Conservation (phyloP, 1,140 invertebrate species). For the Tetragnatha versicolor region DNA sequence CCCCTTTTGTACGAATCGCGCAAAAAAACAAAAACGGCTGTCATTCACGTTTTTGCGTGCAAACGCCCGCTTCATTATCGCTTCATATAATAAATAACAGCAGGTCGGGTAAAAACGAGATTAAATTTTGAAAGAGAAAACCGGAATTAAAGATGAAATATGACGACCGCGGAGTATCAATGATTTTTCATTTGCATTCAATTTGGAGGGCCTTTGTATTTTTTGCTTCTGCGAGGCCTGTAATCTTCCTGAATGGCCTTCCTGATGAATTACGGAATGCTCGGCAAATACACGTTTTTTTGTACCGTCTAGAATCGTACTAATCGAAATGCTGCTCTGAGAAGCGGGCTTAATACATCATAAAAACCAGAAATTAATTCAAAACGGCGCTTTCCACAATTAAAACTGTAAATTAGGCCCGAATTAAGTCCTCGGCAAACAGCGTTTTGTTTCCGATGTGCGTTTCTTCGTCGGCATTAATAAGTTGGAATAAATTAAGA, state of each 20-base stretch:
- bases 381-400: constrained; percentile 48
- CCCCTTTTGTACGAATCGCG: too few species aligned
- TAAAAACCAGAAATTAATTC: constrained; percentile 54
- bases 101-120: too few species aligned
- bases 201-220: neutral
- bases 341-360: constrained; percentile 32
- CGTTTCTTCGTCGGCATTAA: constrained; percentile 23
- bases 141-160: constrained; percentile 21
- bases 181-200: constrained; percentile 24
- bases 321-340: constrained; percentile 24
- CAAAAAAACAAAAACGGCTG: too few species aligned
- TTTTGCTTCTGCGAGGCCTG: neutral
- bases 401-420: constrained; percentile 49
- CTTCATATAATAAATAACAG: too few species aligned
- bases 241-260: neutral
- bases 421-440: constrained; percentile 44
- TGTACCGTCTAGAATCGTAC: neutral
- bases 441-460: constrained; percentile 19
- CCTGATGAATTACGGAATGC: constrained; percentile 5
- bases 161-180: neutral
- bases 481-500: constrained; percentile 49
- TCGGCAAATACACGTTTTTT: constrained; percentile 15
- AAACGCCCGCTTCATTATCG: too few species aligned
- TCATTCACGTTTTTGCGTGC: too few species aligned
- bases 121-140: neutral